These are phyloP conservation scores for Nixonia krombeini DNA, from an alignment of 1,140 invertebrate species.

Conservation along the genomic window DNA sequence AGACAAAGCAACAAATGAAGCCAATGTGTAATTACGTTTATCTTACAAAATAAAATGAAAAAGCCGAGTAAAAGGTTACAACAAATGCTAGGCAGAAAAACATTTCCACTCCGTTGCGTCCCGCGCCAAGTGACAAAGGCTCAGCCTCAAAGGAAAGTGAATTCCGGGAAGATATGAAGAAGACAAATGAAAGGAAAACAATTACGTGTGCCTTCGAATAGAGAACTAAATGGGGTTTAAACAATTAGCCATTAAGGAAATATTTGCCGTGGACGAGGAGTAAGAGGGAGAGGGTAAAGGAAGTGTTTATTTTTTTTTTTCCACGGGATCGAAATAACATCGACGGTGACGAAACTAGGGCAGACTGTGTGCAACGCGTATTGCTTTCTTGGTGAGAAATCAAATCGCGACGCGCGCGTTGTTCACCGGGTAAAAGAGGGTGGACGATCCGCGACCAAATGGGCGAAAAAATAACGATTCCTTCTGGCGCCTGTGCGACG, in stretches of 20 bases:
- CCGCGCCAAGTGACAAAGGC: constrained; percentile 16
- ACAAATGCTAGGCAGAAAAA: constrained; percentile 15
- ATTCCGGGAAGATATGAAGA: constrained; percentile 6
- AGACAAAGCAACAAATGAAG: constrained; percentile 41
- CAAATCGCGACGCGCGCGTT: neutral
- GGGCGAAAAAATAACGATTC: constrained; percentile 36
- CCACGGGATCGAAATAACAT: constrained; percentile 14
- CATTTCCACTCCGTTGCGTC: constrained; percentile 17
- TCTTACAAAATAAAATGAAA: constrained; percentile 24
- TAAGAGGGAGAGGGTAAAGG: no score
- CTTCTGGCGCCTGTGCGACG: constrained; percentile 33
- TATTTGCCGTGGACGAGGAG: no score
- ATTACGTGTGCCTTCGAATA: constrained; percentile 9
- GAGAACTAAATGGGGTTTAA: no score
- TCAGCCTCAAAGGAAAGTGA: neutral
- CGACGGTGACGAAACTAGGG: constrained; percentile 15
- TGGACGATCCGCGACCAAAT: constrained; percentile 14
- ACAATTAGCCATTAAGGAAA: no score
- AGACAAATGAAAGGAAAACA: constrained; percentile 5
- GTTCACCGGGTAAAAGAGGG: neutral
- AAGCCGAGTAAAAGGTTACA: constrained; percentile 21
- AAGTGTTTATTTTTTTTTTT: no score
- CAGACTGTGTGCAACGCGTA: constrained; percentile 9
- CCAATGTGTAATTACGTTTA: constrained; percentile 59
- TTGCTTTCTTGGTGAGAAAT: constrained; percentile 2